These are phyloP conservation scores for Malacoraja senta DNA, from an alignment of 2,797 vertebrate species.

Conservation along the genomic window DNA sequence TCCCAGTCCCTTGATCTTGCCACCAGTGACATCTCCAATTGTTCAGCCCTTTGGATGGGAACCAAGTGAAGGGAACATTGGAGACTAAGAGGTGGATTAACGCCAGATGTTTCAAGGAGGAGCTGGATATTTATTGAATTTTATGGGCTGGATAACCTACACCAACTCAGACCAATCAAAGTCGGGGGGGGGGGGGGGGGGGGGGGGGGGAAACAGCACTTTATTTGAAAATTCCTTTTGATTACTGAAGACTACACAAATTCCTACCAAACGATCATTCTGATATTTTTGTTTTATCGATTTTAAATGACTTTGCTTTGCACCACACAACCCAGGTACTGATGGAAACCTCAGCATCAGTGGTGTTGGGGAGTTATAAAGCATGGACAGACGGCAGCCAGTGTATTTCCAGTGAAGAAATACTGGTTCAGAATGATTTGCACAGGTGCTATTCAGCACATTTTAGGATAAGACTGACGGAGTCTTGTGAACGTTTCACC, in stretches of 20 bases:
- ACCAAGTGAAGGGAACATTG: not conserved
- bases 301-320: not conserved
- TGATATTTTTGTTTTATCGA: not conserved
- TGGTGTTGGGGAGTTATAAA: too few relatives aligned
- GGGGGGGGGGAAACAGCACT: not conserved
- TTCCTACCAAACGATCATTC: not conserved
- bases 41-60: not conserved
- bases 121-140: not conserved
- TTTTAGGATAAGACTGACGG: not conserved
- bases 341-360: not conserved
- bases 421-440: not conserved
- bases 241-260: not conserved
- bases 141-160: not conserved
- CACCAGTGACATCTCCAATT: not conserved
- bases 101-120: not conserved
- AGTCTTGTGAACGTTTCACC: not conserved
- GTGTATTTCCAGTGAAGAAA: not conserved
- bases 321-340: not conserved
- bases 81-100: not conserved
- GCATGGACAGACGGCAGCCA: not conserved
- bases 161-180: not conserved
- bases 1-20: not conserved
- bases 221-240: constrained; percentile 4
- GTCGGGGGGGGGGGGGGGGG: not conserved
- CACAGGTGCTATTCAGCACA: too few relatives aligned